Evolutionary conservation across 1,140 invertebrate species (phyloP).

Genomic region (Colletes latitarsis): DNA sequence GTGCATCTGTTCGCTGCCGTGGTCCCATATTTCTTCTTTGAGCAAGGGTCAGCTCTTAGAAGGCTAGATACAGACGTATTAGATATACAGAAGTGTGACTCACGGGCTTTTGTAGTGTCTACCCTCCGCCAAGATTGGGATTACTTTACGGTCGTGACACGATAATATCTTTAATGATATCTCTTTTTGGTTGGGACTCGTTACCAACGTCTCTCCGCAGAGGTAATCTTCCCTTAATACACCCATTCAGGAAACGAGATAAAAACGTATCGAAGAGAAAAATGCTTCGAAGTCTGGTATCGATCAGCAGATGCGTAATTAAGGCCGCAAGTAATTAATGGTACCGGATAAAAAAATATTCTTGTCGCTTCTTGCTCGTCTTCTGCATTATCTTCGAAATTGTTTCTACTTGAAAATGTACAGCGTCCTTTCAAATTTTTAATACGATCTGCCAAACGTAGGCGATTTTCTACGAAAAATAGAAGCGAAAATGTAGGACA

Average conservation of each 20-base stretch:
- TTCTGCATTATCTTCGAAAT: not conserved
- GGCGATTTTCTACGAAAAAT: not conserved
- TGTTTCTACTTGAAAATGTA: not conserved
- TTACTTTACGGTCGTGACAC: conserved; percentile 15
- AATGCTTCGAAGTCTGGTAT: not conserved
- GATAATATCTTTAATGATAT: conserved; percentile 34
- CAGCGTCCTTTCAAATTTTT: too few relatives aligned
- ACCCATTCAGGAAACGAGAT: not conserved
- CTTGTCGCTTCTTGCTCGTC: not conserved
- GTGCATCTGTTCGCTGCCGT: not conserved
- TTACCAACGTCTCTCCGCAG: not conserved
- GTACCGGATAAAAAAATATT: not conserved
- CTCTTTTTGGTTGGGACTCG: conserved; percentile 5
- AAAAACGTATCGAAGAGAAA: not conserved
- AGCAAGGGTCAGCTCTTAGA: not conserved
- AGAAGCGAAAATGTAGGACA: not conserved
- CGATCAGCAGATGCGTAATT: not conserved
- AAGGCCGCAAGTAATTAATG: not conserved
- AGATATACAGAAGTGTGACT: conserved; percentile 44
- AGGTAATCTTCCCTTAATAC: conserved; percentile 27
- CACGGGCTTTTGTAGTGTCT: conserved; percentile 22
- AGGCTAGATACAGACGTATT: conserved; percentile 11
- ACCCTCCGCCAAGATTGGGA: not conserved
- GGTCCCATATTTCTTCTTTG: conserved; percentile 31
- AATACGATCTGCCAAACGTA: too few relatives aligned